Conservation (phyloP, 2,797 vertebrate genomes). For the Gallinago solitaria region DNA sequence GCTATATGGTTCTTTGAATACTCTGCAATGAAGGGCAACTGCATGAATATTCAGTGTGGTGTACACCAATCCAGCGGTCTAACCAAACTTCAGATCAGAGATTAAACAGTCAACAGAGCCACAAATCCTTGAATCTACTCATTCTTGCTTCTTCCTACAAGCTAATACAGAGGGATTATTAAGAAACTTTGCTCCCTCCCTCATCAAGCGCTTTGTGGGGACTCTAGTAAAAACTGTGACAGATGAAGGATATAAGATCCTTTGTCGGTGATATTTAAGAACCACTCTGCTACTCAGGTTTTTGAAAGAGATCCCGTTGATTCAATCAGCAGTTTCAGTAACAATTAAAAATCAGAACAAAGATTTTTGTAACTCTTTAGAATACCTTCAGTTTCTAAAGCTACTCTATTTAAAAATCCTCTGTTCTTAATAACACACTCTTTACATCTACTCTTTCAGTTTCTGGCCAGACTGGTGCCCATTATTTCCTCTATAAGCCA, state of each 20-base stretch:
- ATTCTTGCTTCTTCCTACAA: background rate
- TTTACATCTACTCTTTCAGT: background rate
- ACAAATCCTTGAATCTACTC: background rate
- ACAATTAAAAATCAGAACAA: background rate
- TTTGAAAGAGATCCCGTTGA: background rate
- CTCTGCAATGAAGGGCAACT: background rate
- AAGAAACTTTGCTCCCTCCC: background rate
- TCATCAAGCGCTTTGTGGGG: background rate
- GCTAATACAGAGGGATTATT: background rate
- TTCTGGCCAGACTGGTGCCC: background rate
- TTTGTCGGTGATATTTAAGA: conserved; percentile 8
- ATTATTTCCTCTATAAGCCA: background rate
- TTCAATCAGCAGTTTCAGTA: background rate
- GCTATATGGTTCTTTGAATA: background rate
- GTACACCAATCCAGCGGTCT: background rate
- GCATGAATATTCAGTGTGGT: background rate
- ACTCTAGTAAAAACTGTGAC: background rate
- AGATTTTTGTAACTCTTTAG: background rate
- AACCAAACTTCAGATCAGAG: background rate
- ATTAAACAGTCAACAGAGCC: background rate
- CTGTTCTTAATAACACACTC: background rate
- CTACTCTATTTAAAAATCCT: background rate
- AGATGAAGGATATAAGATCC: background rate
- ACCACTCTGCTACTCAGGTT: background rate
- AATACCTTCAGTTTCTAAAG: background rate